These are phyloP conservation scores for Pygathrix nemaeus DNA, from an alignment of 2,113 vertebrate genomes.

Conservation along the genomic window DNA sequence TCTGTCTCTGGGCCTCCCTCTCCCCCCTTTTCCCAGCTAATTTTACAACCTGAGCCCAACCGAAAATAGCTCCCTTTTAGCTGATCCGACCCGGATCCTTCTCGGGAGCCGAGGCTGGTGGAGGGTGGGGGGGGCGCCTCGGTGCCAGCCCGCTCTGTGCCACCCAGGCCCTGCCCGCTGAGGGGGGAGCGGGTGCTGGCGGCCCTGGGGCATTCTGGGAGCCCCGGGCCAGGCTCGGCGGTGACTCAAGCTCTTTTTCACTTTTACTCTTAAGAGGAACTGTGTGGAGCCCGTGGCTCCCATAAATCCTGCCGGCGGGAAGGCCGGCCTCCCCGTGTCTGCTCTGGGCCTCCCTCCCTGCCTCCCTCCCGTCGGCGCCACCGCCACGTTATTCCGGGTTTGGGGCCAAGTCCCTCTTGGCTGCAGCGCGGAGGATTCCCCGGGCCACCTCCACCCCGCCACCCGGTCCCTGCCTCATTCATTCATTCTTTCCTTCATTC, in stretches of 20 bases:
- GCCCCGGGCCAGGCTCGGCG: neutral
- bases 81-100: constrained; percentile 52
- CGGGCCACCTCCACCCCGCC: neutral
- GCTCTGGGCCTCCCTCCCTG: neutral
- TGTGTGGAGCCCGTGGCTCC: constrained; percentile 54
- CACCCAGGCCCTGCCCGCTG: neutral
- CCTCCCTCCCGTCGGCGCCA: neutral
- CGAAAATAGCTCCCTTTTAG: constrained; percentile 62
- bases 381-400: constrained; percentile 73
- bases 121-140: neutral
- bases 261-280: constrained; percentile 67
- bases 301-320: constrained; percentile 66
- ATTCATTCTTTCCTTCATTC: constrained; percentile 9
- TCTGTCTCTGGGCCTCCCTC: neutral
- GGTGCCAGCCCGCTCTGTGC: neutral
- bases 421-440: constrained; percentile 58
- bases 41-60: constrained; percentile 62
- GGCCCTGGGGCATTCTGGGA: constrained; percentile 59
- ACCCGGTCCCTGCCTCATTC: neutral
- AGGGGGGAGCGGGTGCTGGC: neutral
- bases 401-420: constrained; percentile 74
- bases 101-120: neutral
- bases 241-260: constrained; percentile 60
- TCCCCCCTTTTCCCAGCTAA: neutral
- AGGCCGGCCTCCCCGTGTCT: neutral